Base-by-base conservation (phyloP, 1,140 invertebrate species). In the Penaeus japonicus region DNA sequence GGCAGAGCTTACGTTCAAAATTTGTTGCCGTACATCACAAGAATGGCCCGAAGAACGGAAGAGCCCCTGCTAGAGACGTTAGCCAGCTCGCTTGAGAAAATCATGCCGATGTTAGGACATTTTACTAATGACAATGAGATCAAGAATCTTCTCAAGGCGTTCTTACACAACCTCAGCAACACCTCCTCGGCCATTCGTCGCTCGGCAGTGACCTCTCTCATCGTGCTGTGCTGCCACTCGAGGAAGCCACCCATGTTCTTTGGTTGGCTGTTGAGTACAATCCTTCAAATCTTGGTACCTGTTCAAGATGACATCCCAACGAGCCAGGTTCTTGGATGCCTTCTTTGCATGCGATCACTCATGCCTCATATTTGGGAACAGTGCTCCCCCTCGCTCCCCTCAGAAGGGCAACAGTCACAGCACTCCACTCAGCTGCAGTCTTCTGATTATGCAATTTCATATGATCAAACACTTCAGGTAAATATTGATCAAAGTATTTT, bases 61-160 rank as follows among this genome's bases (percentile, higher is more conserved):
- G 96, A 96, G 90, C 92, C 94, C 35, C 93, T 97, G 4, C 94
- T 96, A 90, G 96, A 97, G 92, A 96, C 95, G 2, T 92, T 97
- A 7, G 93, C 95, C 4, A 92, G 94, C 83, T 94, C 96, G 62
- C 93, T 97, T 89, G 93, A 94, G 53, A 94, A 95, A 91, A 96
- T 97, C 81, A 94, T 95, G 75, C 94, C 94, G 90, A 93, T 95
- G 83, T 92, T 97, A 27, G 96, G 96, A 89, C 93, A 94, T 77
- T 96, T 96, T 91, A 94, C 96, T 73, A 95, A 94, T 90, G 96
- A 97, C 90, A 95, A 94, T 90, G 96, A 97, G 92, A 93, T 96
- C 82, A 95, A 95, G 93, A 95, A 96, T 93, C 92, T 96, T 57
- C 91, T 96, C 32, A 95, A 95, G 92, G 94, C 94, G 24, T 96